Evolutionary conservation across 2,113 vertebrate species (phyloP).

Genomic region (Phylloscopus trochilus): DNA sequence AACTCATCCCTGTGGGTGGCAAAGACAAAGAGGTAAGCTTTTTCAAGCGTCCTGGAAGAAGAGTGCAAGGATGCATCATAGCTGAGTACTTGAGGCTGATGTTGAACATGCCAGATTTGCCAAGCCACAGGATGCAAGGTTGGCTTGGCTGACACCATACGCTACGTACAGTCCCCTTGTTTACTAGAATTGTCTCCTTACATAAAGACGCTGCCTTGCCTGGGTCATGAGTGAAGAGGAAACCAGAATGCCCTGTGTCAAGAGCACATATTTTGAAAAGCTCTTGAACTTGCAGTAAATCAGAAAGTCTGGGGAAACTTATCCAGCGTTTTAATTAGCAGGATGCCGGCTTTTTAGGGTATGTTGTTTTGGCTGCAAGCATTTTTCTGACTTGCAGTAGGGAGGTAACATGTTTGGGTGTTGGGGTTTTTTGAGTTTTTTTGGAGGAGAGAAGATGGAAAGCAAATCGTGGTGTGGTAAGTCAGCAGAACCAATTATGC

Average conservation of each 20-base stretch:
- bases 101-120: not conserved
- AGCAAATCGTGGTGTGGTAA: not conserved
- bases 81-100: not conserved
- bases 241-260: not conserved
- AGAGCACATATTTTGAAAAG: slow-evolving; percentile 33
- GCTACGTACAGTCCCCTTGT: not conserved
- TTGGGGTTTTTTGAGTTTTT: not conserved
- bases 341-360: not conserved
- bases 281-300: slow-evolving; percentile 29
- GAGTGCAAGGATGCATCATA: not conserved
- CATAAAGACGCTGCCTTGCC: not conserved
- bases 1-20: slow-evolving; percentile 10
- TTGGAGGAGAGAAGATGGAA: not conserved
- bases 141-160: not conserved
- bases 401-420: not conserved
- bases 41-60: not conserved
- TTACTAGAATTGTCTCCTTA: not conserved
- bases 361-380: not conserved
- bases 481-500: not conserved
- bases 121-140: not conserved
- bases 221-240: not conserved
- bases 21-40: slow-evolving; percentile 46
- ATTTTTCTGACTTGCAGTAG: not conserved
- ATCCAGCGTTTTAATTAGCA: not conserved
- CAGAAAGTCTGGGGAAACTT: slow-evolving; percentile 7